A percentile compares a stretch with the other conserved stretches of the same genome.
Conservation (phyloP, 2,888 invertebrate species). For the Torymus texanus region DNA sequence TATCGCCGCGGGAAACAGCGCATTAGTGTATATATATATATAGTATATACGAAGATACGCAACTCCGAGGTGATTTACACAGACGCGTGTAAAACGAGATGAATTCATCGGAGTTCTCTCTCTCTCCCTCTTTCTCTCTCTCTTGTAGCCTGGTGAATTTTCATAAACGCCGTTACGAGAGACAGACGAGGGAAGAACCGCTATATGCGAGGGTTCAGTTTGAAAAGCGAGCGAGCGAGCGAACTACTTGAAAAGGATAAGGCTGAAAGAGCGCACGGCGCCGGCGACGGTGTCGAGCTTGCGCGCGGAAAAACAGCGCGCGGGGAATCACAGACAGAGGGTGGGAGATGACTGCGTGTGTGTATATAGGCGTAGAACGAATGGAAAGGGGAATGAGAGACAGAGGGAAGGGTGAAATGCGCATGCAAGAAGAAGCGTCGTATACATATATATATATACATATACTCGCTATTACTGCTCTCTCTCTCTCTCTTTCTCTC, state of each 20-base stretch:
- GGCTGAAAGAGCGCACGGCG: constrained; percentile 10
- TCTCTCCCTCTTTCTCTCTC: too few relatives aligned
- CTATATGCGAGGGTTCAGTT: constrained; percentile 30
- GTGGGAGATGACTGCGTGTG: background rate
- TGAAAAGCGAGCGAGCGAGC: constrained; percentile 17
- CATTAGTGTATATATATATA: too few relatives aligned
- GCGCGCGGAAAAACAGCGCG: constrained; percentile 37
- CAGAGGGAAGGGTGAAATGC: background rate
- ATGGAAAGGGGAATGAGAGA: background rate
- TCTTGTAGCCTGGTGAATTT: too few relatives aligned
- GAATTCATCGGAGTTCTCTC: too few relatives aligned
- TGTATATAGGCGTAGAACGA: background rate
- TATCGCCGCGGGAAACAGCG: too few relatives aligned
- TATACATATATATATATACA: too few relatives aligned
- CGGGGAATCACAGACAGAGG: constrained; percentile 6
- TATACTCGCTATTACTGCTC: too few relatives aligned
- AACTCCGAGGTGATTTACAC: too few relatives aligned
- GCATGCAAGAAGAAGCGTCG: background rate
- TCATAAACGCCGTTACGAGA: constrained; percentile 1
- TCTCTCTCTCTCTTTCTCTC: too few relatives aligned
- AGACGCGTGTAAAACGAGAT: too few relatives aligned
- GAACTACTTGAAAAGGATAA: constrained; percentile 34
- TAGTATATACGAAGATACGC: too few relatives aligned
- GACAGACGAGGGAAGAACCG: background rate
- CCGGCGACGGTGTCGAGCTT: too few relatives aligned